Percentiles rank a stretch among this genome's conserved stretches.
Conservation (phyloP, 2,113 vertebrate genomes). For the Nycticorax nycticorax region DNA sequence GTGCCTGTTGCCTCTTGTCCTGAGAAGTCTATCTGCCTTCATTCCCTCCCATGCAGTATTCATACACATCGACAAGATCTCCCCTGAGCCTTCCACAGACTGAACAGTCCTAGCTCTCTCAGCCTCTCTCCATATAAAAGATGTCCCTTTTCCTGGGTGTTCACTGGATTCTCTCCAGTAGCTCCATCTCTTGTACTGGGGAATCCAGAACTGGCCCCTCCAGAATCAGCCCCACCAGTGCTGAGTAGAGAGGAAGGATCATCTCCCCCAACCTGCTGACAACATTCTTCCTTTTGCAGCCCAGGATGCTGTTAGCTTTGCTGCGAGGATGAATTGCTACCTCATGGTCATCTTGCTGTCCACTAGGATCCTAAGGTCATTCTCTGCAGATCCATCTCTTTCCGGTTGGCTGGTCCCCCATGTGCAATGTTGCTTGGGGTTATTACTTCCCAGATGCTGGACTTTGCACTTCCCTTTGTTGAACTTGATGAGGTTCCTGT, state of each 20-base stretch:
- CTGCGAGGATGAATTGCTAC: neutral
- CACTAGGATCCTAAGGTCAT: neutral
- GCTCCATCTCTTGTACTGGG: neutral
- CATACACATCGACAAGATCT: neutral
- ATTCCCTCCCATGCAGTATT: neutral
- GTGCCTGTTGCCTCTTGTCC: neutral
- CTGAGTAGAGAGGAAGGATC: neutral
- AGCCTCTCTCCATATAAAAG: neutral
- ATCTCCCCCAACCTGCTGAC: neutral
- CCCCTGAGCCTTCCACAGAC: neutral
- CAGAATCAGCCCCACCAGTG: neutral
- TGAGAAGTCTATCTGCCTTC: neutral
- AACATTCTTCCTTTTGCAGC: neutral
- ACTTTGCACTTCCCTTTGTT: neutral
- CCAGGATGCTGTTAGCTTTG: neutral
- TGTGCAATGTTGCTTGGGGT: neutral
- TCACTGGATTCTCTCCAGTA: neutral
- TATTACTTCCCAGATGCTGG: neutral
- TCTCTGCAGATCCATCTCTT: neutral
- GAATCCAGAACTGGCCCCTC: neutral
- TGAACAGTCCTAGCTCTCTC: neutral
- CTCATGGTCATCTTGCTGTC: neutral
- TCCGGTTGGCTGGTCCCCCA: neutral
- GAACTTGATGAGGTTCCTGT: neutral
- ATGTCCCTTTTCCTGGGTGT: neutral